Evolutionary conservation across 2,888 invertebrate genomes (phyloP), one percentile per base, ranked within the genome.

Genomic region (Drosophila tanythrix): DNA sequence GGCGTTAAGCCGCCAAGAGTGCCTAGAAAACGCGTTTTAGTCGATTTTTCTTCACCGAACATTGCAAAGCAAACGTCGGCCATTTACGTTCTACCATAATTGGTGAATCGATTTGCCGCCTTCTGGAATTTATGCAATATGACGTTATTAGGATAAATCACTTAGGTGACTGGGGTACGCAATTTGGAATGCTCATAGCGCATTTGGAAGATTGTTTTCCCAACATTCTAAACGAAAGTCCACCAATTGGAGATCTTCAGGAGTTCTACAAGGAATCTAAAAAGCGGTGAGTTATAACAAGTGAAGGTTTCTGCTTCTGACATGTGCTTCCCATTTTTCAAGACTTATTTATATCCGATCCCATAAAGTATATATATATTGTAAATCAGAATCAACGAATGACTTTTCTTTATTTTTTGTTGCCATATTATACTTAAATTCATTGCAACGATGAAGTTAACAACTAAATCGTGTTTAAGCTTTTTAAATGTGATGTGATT

Each of bases 181-280:
- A 99, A 92, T 99, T 99, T 94, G 99, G 99, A 43, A 99, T 99
- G 99, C 94, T 99, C 35, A 99, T 99, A 86, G 98, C 99, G 57
- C 98, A 99, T 94, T 94, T 97, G 57, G 96, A 98, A 93, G 99
- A 99, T 75, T 95, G 95, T 90, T 99, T 97, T 91, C 99, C 99
- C 0, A 94, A 99, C 93, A 99, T 96, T 91, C 93, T 95, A 52
- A 95, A 94, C 0, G 95, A 96, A 70, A 95, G 96, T 11, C 99
- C 99, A 21, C 97, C 99, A 1, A 98, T 99, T 88, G 94, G 95
- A 31, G 99, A 99, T 93, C 95, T 99, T 65, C 99, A 96, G 93
- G 94, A 94, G 18, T 97, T 97, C 92, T 97, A 97, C 88, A 97
- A 96, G 90, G 96, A 97, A 93, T 98, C 99, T 0, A 99, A 99